These are phyloP conservation scores for Chloroclysta siterata DNA, from an alignment of 2,888 invertebrate species.

Conservation along the genomic window DNA sequence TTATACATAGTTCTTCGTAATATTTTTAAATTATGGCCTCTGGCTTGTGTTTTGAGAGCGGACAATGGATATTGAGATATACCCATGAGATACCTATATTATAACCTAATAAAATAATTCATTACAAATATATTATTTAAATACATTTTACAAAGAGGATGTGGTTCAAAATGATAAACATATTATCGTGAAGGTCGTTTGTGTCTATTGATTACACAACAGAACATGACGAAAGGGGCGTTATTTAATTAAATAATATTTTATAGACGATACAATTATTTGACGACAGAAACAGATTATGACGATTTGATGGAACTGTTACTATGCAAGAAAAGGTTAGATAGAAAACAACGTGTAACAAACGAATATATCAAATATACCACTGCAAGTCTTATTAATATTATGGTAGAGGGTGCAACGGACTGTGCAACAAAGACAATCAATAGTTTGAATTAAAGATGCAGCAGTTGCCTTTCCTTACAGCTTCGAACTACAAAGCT, in stretches of 20 bases:
- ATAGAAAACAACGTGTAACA: background rate
- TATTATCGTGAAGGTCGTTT: conserved; percentile 15
- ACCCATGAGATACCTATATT: no score
- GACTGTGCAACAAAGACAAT: conserved; percentile 38
- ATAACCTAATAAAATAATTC: background rate
- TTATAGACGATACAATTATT: no score
- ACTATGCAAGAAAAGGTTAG: background rate
- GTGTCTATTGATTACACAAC: conserved; percentile 5
- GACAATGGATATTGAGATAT: no score
- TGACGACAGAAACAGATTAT: no score
- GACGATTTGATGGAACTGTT: background rate
- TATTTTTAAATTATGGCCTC: no score
- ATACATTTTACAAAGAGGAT: background rate
- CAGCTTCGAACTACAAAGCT: no score
- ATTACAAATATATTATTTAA: no score
- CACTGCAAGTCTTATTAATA: background rate
- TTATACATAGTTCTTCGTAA: no score
- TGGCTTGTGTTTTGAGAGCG: no score
- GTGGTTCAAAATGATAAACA: conserved; percentile 6
- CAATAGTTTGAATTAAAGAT: conserved; percentile 38
- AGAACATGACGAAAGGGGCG: conserved; percentile 18
- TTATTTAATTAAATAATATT: background rate
- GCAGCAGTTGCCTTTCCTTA: background rate
- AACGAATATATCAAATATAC: conserved; percentile 3
- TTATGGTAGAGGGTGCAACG: conserved; percentile 15